A percentile compares a stretch with the other conserved stretches of the same genome.
These are phyloP conservation scores for Sylvietta virens DNA, from an alignment of 2,113 vertebrate genomes.

Conservation along the genomic window DNA sequence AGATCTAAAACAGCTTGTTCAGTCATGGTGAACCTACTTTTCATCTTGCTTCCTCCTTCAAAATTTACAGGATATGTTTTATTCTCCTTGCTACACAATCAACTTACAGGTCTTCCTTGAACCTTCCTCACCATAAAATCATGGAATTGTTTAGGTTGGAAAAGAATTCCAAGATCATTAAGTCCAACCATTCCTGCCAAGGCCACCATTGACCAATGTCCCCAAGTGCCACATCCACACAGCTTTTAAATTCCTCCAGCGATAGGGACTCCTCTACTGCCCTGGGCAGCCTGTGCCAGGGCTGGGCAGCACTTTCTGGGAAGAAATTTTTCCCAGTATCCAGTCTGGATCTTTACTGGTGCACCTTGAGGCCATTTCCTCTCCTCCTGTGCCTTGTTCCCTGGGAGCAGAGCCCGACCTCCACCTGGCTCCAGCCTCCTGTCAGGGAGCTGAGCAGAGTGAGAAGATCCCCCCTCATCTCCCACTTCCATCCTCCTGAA, in stretches of 20 bases:
- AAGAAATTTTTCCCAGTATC: neutral
- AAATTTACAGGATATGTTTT: neutral
- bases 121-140: neutral
- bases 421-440: neutral
- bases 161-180: neutral
- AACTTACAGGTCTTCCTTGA: neutral
- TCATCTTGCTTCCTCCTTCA: neutral
- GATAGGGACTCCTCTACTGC: too few relatives aligned
- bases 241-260: neutral
- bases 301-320: neutral
- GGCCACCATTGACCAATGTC: too few relatives aligned
- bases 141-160: neutral
- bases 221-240: fast-evolving
- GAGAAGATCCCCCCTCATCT: fast-evolving
- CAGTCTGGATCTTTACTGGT: neutral
- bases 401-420: fast-evolving
- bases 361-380: neutral
- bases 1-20: neutral
- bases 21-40: neutral
- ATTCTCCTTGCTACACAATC: neutral
- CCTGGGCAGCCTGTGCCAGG: neutral
- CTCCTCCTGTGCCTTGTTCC: neutral
- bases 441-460: neutral
- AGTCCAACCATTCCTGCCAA: neutral
- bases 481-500: neutral